These are phyloP conservation scores for Exaiptasia diaphana DNA, from an alignment of 64 coral and sea anemone species.

Conservation along the genomic window DNA sequence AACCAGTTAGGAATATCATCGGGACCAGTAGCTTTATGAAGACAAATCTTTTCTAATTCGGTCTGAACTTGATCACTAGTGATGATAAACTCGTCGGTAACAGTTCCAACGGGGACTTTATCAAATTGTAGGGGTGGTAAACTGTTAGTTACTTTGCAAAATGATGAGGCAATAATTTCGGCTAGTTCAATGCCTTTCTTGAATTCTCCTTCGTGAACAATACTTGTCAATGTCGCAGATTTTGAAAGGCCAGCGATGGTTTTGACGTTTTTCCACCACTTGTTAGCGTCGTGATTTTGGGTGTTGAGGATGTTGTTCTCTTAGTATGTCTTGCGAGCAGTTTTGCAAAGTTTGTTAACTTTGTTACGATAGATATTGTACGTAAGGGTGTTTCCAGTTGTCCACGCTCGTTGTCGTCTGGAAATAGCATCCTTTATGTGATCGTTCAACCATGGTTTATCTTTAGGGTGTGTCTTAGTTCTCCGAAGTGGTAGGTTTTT, in stretches of 20 bases:
- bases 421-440: background rate
- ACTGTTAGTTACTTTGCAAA: constrained; percentile 12
- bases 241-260: constrained; percentile 2
- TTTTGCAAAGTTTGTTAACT: background rate
- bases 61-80: background rate
- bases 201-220: constrained; percentile 7
- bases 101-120: background rate
- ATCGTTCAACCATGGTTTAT: background rate
- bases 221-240: constrained; percentile 11
- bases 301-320: constrained; percentile 18
- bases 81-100: constrained; percentile 2
- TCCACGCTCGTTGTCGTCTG: background rate
- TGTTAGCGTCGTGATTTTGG: constrained; percentile 10
- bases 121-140: constrained; percentile 19
- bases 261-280: background rate
- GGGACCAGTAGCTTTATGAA: constrained; percentile 2
- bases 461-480: background rate
- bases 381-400: background rate
- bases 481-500: background rate
- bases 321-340: background rate
- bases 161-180: background rate
- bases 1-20: constrained; percentile 38
- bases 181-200: background rate
- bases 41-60: background rate
- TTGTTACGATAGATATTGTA: background rate